Conservation (phyloP, 2,888 invertebrate species). For the Sepioteuthis lessoniana region DNA sequence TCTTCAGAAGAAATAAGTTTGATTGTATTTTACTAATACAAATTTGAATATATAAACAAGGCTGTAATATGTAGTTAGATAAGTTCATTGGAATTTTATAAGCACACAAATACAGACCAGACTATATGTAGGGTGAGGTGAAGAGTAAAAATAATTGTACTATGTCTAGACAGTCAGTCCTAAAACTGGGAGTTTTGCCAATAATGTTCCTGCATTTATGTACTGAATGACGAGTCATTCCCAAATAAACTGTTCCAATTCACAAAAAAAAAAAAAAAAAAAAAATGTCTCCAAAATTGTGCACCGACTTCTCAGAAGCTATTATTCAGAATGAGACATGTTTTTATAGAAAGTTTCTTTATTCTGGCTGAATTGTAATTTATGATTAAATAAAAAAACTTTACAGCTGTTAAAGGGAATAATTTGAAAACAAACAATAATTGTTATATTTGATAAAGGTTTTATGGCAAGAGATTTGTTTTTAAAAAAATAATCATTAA, state of each 20-base stretch:
- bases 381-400: neutral
- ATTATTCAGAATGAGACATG: neutral
- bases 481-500: too few species aligned
- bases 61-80: neutral
- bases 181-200: neutral
- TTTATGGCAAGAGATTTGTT: too few species aligned
- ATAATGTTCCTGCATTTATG: neutral
- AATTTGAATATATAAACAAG: neutral
- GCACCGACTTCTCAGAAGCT: neutral
- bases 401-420: neutral
- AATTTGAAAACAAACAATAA: neutral
- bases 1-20: neutral
- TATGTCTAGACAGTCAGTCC: neutral
- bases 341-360: neutral
- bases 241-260: neutral
- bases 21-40: neutral
- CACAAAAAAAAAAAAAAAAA: neutral
- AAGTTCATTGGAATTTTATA: neutral
- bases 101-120: neutral
- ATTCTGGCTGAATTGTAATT: neutral
- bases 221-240: neutral
- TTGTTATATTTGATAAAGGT: neutral
- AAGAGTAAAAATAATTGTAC: too few species aligned
- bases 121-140: neutral
- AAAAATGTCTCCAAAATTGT: neutral